Conservation (phyloP, 1,140 invertebrate species). For the Trinorchestia longiramus region DNA sequence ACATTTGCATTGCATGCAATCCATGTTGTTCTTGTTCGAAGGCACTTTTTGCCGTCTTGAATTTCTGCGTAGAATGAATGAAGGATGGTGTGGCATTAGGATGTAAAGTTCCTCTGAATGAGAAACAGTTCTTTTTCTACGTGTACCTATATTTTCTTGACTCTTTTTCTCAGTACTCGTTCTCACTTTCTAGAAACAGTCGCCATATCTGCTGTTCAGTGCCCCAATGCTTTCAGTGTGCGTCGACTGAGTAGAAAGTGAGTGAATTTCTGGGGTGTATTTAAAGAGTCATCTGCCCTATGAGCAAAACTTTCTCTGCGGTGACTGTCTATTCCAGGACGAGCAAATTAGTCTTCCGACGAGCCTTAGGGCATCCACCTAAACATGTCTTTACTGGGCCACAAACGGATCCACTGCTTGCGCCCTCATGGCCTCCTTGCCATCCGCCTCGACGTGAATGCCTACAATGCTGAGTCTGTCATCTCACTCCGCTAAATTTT, state of each 20-base stretch:
- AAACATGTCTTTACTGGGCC: not conserved
- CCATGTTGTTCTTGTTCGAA: too few relatives aligned
- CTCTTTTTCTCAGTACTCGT: too few relatives aligned
- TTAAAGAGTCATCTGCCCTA: conserved; percentile 6
- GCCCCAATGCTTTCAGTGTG: conserved; percentile 7
- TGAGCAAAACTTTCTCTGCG: conserved; percentile 12
- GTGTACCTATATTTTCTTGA: not conserved
- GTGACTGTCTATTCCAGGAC: conserved; percentile 16
- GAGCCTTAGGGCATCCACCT: not conserved
- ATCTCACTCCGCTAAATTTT: not conserved
- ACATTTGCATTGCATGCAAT: too few relatives aligned
- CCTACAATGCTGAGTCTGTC: not conserved
- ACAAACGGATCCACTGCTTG: not conserved
- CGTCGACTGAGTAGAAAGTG: conserved; percentile 17
- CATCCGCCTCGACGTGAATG: not conserved
- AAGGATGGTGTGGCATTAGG: not conserved
- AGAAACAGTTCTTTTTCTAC: not conserved
- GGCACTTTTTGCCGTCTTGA: too few relatives aligned
- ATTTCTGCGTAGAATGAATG: not conserved
- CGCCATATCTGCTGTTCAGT: not conserved
- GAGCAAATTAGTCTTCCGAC: conserved; percentile 24
- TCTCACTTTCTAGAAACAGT: too few relatives aligned
- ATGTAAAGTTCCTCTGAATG: not conserved
- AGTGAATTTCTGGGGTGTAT: conserved; percentile 28
- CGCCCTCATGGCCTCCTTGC: not conserved